These are phyloP conservation scores for Xanthostigma xanthostigma DNA, from an alignment of 2,888 invertebrate genomes.

Conservation along the genomic window DNA sequence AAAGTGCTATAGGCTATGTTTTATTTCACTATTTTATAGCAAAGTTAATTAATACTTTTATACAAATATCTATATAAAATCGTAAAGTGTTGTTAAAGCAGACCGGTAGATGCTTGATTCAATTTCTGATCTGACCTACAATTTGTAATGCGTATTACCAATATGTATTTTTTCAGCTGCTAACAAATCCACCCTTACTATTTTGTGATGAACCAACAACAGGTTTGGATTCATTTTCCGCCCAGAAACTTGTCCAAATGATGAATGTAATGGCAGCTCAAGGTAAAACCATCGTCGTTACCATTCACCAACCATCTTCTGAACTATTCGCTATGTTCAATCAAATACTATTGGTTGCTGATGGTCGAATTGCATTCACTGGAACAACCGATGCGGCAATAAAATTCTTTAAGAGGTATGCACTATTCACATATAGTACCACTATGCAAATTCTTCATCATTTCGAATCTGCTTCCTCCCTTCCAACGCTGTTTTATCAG, in stretches of 20 bases:
- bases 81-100: no score
- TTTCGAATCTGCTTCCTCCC: not conserved
- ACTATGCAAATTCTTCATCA: no score
- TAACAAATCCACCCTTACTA: slow-evolving; percentile 80
- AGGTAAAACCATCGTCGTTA: slow-evolving; percentile 79
- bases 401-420: slow-evolving; percentile 53
- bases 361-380: slow-evolving; percentile 74
- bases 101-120: no score
- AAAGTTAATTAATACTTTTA: no score
- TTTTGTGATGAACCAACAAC: slow-evolving; percentile 97
- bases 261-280: slow-evolving; percentile 53
- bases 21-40: no score
- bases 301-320: slow-evolving; percentile 89
- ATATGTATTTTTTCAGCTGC: slow-evolving; percentile 33
- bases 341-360: slow-evolving; percentile 61
- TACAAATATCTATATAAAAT: no score
- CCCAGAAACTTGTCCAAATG: slow-evolving; percentile 63
- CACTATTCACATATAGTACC: slow-evolving; percentile 1
- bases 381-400: slow-evolving; percentile 53
- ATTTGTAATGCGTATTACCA: no score
- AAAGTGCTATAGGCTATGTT: no score
- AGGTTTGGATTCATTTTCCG: slow-evolving; percentile 83
- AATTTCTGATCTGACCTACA: no score
- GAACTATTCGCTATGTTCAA: slow-evolving; percentile 76
- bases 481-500: not conserved